Evolutionary conservation across 2,888 invertebrate genomes (phyloP).

Genomic region (Acanthosepion pharaonis): DNA sequence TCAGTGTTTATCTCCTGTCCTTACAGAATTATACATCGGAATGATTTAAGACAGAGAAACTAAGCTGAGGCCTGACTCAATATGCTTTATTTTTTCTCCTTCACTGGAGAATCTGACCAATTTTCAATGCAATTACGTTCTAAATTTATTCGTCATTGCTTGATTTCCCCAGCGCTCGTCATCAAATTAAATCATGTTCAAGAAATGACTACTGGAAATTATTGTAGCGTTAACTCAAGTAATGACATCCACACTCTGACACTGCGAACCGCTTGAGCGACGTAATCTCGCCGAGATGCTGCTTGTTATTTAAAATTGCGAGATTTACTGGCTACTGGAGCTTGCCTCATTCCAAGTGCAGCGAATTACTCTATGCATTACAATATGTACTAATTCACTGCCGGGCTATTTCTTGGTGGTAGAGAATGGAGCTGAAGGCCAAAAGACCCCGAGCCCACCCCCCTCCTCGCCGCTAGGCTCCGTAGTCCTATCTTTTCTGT

Average conservation of each 20-base stretch:
- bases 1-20: too few relatives aligned
- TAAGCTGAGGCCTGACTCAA: background rate
- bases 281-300: background rate
- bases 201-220: slow-evolving; percentile 21
- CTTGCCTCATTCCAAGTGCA: background rate
- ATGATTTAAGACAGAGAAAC: background rate
- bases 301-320: slow-evolving; percentile 33
- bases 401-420: background rate
- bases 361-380: background rate
- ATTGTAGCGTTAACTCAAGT: slow-evolving; percentile 33
- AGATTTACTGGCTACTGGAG: slow-evolving; percentile 21
- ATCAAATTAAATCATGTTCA: slow-evolving; percentile 33
- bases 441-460: background rate
- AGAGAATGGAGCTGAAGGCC: background rate
- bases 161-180: slow-evolving; percentile 33
- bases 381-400: slow-evolving; percentile 33
- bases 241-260: slow-evolving; percentile 33
- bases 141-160: slow-evolving; percentile 33
- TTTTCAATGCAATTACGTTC: slow-evolving; percentile 33
- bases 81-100: slow-evolving; percentile 33
- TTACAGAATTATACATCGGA: background rate
- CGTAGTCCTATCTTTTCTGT: too few relatives aligned
- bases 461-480: too few relatives aligned
- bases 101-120: background rate
- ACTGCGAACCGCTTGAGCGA: background rate